Base-by-base conservation (phyloP, 2,888 invertebrate species). In the Arctia plantaginis region DNA sequence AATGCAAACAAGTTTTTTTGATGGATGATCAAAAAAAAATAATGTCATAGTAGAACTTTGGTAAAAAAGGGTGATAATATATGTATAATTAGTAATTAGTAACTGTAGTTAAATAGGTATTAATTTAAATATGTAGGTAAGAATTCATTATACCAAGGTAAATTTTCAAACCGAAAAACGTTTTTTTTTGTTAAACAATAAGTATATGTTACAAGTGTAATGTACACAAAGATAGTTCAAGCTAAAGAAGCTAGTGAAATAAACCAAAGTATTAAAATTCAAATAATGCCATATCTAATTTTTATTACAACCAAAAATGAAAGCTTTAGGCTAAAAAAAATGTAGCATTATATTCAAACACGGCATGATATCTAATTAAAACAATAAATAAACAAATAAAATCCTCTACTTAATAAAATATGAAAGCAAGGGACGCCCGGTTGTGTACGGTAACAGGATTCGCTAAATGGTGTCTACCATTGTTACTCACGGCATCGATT, bases 341-440 rank as follows among this genome's bases (percentile, higher is more conserved):
- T 41, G 44, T 44, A 44, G 12, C 1, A n/a, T 30, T 12, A 30
- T 62, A 27, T 55, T 69, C 23, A 71, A 66, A 55, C 10, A 55
- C 33, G 20, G 27, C 18, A 44, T 55, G 51, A 55, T 55, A 55
- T 55, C n/a, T 55, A 55, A 55, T 55, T 55, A 55, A 55, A 55
- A 55, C n/a, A n/a, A n/a, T 55, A 55, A 55, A 55, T 55, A 55
- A 55, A 55, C n/a, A 70, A 20, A 20, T 27, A 33, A 41, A 33
- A 41, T 44, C 18, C 27, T 35, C 69, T 77, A 73, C 73, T 80
- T 74, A 81, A 78, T 84, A 81, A 80, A 85, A 85, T 85, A 81
- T 79, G 79, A 79, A 80, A 69, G 74, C 73, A 77, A 71, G 62
- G 67, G 72, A 73, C 44, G 67, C 73, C 71, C 70, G 59, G 71